Percentiles rank a stretch among this genome's conserved stretches.
Conservation (phyloP, 2,888 invertebrate genomes). For the Eurois occulta region DNA sequence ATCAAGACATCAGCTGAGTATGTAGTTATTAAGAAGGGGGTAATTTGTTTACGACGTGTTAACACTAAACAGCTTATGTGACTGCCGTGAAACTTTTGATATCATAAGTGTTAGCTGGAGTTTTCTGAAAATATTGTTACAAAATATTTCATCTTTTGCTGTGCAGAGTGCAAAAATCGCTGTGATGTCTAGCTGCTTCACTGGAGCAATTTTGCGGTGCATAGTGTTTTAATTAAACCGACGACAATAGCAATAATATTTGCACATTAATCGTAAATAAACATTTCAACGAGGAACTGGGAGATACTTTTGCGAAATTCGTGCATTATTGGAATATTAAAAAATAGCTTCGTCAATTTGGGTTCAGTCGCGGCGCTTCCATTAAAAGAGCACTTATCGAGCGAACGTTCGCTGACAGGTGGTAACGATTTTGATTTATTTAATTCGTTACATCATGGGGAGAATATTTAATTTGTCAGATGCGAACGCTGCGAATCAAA, state of each 20-base stretch:
- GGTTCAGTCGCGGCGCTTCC: slow-evolving; percentile 68
- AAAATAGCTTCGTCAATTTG: slow-evolving; percentile 64
- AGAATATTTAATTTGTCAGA: slow-evolving; percentile 74
- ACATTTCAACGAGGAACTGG: slow-evolving; percentile 29
- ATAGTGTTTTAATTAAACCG: slow-evolving; percentile 57
- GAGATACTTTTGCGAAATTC: slow-evolving; percentile 45
- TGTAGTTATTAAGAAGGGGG: slow-evolving; percentile 22
- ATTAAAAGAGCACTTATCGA: slow-evolving; percentile 76
- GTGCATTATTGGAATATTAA: slow-evolving; percentile 62
- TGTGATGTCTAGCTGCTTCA: slow-evolving; percentile 41
- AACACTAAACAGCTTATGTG: slow-evolving; percentile 48
- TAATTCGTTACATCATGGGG: slow-evolving; percentile 71
- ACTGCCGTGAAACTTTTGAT: slow-evolving; percentile 48
- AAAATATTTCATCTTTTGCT: slow-evolving; percentile 47
- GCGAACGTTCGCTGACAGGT: slow-evolving; percentile 71
- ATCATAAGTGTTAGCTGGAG: slow-evolving; percentile 24
- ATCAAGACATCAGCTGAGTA: slow-evolving; percentile 36
- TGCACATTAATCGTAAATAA: slow-evolving; percentile 60
- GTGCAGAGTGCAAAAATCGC: slow-evolving; percentile 40
- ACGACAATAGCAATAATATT: slow-evolving; percentile 48
- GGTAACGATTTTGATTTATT: slow-evolving; percentile 77
- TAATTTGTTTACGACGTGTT: slow-evolving; percentile 40
- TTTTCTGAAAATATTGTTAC: slow-evolving; percentile 40
- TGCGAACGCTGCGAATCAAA: slow-evolving; percentile 60
- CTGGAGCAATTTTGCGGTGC: slow-evolving; percentile 44